Evolutionary conservation across 2,113 vertebrate species (phyloP).

Genomic region (Penelope pileata): DNA sequence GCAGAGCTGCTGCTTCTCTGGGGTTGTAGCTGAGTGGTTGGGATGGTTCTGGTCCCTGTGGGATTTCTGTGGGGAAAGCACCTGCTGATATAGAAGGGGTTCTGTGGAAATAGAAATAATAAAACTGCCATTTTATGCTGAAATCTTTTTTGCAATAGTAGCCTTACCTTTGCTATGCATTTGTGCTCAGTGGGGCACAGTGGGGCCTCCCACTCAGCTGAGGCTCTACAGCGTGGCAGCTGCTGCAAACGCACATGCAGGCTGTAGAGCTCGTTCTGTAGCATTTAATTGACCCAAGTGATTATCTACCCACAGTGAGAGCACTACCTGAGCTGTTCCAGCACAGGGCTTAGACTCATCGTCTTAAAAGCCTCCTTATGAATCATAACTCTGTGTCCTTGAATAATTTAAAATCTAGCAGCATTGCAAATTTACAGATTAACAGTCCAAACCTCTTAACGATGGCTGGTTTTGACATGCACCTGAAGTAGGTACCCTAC

Average conservation of each 20-base stretch:
- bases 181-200: background rate
- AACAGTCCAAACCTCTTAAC: background rate
- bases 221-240: too few species aligned
- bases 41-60: background rate
- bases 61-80: background rate
- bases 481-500: slow-evolving; percentile 7
- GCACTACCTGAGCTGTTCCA: background rate
- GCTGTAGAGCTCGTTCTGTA: background rate
- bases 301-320: background rate
- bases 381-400: slow-evolving; percentile 50
- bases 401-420: slow-evolving; percentile 10
- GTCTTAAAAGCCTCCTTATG: slow-evolving; percentile 53
- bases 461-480: background rate
- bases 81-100: background rate
- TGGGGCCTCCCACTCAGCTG: background rate
- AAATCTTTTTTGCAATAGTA: background rate
- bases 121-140: background rate
- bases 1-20: background rate
- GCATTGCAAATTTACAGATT: slow-evolving; percentile 6
- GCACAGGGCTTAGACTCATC: slow-evolving; percentile 38
- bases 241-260: background rate
- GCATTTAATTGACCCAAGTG: background rate
- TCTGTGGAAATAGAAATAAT: background rate
- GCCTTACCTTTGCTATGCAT: background rate
- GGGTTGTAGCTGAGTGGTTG: background rate